These are phyloP conservation scores for Sebastiscus albofasciatus DNA, from an alignment of 2,797 vertebrate species.

Conservation along the genomic window DNA sequence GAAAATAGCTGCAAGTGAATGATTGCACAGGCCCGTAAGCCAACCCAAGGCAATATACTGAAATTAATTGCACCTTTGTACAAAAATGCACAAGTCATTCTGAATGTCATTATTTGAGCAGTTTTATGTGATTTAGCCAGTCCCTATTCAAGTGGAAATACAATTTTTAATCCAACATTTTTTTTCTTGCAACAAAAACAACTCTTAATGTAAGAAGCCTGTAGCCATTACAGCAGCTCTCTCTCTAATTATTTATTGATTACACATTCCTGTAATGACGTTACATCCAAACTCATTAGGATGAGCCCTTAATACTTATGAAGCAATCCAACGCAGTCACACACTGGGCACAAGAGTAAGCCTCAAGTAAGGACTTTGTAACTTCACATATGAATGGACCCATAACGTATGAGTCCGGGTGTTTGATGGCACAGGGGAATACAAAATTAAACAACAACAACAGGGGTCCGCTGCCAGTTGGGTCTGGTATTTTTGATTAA, in stretches of 20 bases:
- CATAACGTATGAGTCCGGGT: not conserved
- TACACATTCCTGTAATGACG: constrained; percentile 34
- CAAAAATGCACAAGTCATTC: not conserved
- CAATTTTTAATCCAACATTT: not conserved
- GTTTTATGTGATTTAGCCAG: not conserved
- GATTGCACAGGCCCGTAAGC: not conserved
- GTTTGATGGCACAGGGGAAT: not conserved
- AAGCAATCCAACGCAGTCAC: constrained; percentile 11
- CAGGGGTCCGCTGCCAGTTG: not conserved
- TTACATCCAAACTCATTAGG: constrained; percentile 45
- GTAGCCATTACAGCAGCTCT: constrained; percentile 6
- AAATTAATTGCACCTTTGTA: constrained; percentile 6
- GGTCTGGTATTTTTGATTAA: not conserved
- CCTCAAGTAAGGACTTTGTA: not conserved
- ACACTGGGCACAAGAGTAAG: not conserved
- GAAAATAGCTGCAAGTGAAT: constrained; percentile 8
- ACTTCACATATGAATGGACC: not conserved
- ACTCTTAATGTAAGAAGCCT: not conserved
- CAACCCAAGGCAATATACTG: not conserved
- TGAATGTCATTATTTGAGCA: not conserved
- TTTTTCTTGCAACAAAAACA: not conserved
- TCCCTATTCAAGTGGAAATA: not conserved
- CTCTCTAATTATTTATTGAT: constrained; percentile 56
- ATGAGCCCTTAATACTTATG: constrained; percentile 12
- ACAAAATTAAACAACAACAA: not conserved